Percentiles rank a stretch among this genome's conserved stretches.
Conservation (phyloP, 1,140 invertebrate genomes). For the Steinernema feltiae region DNA sequence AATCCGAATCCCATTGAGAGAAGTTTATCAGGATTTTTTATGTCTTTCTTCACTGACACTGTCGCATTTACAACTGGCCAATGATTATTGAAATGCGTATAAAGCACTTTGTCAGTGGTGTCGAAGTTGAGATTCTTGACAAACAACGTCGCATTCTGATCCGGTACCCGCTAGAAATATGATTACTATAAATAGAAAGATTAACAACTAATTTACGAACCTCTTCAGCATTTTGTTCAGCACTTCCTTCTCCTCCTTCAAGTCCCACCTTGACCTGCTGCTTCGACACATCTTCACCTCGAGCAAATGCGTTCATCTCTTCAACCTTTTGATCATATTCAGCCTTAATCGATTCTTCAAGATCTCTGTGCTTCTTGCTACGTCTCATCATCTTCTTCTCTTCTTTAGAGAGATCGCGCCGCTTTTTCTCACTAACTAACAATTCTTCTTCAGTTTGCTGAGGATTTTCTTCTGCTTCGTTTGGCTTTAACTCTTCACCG, state of each 20-base stretch:
- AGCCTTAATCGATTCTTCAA: no score
- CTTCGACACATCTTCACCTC: no score
- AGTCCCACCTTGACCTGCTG: no score
- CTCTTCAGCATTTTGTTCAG: constrained; percentile 32
- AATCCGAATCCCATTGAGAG: constrained; percentile 76
- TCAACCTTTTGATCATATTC: no score
- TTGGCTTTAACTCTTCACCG: constrained; percentile 23
- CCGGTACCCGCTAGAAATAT: constrained; percentile 62
- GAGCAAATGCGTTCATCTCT: no score
- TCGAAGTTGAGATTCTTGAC: constrained; percentile 91
- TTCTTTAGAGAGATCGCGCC: constrained; percentile 39
- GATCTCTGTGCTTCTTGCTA: no score
- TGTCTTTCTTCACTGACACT: constrained; percentile 79
- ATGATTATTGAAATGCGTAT: constrained; percentile 71
- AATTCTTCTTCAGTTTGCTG: no score
- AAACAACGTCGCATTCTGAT: constrained; percentile 69
- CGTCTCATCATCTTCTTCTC: no score
- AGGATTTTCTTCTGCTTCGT: constrained; percentile 65
- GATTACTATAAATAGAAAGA: not conserved
- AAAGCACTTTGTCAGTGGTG: constrained; percentile 72
- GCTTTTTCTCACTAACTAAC: no score
- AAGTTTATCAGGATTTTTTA: constrained; percentile 65
- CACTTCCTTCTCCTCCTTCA: constrained; percentile 34
- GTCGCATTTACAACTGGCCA: constrained; percentile 72
- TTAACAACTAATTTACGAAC: not conserved